phyloP scores from a whole-genome alignment of 2,888 invertebrate species.

The Acheta domesticus region DNA sequence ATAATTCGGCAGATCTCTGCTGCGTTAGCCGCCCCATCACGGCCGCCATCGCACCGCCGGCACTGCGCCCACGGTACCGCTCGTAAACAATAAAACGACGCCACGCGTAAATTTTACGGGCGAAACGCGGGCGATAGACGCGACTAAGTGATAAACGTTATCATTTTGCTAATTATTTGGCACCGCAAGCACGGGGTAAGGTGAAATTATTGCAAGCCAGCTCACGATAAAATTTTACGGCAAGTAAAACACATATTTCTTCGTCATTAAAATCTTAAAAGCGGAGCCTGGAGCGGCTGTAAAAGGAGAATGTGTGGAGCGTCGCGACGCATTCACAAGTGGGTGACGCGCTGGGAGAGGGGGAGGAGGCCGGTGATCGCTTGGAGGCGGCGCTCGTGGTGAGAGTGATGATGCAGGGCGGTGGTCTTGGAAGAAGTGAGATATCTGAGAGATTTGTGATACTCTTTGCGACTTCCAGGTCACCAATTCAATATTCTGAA shows the following conservation, averaged over 20 bases:
- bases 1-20: too few species aligned
- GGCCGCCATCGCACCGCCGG: not conserved
- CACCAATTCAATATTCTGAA: too few species aligned
- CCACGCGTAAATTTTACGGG: conserved; percentile 9
- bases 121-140: not conserved
- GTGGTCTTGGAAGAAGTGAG: too few species aligned
- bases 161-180: conserved; percentile 18
- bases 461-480: too few species aligned
- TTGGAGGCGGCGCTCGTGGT: too few species aligned
- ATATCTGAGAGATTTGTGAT: too few species aligned
- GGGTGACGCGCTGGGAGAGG: not conserved
- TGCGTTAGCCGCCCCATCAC: too few species aligned
- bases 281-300: not conserved
- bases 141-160: not conserved
- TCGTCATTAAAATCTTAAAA: not conserved
- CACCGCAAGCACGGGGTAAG: not conserved
- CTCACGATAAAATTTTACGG: conserved; percentile 18
- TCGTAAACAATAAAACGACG: conserved; percentile 18
- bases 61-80: not conserved
- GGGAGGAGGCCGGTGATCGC: too few species aligned
- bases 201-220: not conserved
- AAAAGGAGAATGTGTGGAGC: not conserved
- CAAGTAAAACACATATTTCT: conserved; percentile 18
- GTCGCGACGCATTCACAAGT: not conserved
- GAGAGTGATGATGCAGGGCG: too few species aligned